A percentile compares a stretch with the other conserved stretches of the same genome.
phyloP scores from a whole-genome alignment of 2,113 vertebrate species.

The Anarhynchus alexandrinus region DNA sequence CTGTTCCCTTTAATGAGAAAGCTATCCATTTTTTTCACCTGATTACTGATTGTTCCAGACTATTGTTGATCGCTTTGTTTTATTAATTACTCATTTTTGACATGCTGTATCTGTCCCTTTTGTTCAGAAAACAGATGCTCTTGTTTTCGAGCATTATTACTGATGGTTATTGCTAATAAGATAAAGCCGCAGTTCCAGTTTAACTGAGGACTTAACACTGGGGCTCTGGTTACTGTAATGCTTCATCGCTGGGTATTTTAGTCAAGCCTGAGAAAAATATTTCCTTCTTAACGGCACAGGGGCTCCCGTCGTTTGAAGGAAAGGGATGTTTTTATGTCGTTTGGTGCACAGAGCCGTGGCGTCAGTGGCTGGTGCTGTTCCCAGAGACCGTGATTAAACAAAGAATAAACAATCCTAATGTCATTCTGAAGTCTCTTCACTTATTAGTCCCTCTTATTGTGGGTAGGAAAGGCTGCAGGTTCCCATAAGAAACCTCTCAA shows the following conservation, averaged over 20 bases:
- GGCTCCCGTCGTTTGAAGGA: neutral
- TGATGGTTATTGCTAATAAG: conserved; percentile 60
- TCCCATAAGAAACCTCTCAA: neutral
- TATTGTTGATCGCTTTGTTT: conserved; percentile 65
- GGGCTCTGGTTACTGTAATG: conserved; percentile 7
- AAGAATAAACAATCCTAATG: neutral
- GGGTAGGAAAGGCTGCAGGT: neutral
- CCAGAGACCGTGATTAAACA: neutral
- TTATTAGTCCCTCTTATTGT: neutral
- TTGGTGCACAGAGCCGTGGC: neutral
- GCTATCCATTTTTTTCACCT: conserved; percentile 62
- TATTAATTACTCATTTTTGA: conserved; percentile 71
- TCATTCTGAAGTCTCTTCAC: neutral
- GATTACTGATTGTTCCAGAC: conserved; percentile 63
- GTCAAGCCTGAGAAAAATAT: neutral
- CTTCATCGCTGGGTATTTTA: neutral
- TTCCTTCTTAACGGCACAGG: neutral
- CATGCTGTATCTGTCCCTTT: conserved; percentile 62
- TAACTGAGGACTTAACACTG: neutral
- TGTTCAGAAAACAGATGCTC: conserved; percentile 63
- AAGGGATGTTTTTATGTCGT: neutral
- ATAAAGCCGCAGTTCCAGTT: conserved; percentile 6
- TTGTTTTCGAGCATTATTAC: conserved; percentile 44
- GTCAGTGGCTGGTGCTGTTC: neutral
- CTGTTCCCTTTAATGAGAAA: conserved; percentile 55